phyloP scores from a whole-genome alignment of 2,797 vertebrate genomes.

The Malacoctenus gilli region DNA sequence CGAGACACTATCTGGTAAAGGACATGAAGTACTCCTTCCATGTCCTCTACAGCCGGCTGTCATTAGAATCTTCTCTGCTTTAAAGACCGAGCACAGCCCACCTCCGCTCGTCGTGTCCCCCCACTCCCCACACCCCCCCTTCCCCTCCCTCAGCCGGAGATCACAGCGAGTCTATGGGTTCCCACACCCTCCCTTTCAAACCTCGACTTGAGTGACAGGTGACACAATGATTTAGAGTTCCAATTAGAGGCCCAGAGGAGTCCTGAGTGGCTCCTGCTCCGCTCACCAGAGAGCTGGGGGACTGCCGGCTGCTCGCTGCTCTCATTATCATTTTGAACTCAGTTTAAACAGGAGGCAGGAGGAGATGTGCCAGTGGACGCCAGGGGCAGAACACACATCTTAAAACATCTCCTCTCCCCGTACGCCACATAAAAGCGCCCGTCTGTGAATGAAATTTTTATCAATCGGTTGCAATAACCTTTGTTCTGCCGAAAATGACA shows the following conservation, averaged over 20 bases:
- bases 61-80: slow-evolving; percentile 72
- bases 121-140: no score
- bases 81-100: slow-evolving; percentile 66
- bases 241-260: slow-evolving; percentile 82
- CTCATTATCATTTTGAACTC: slow-evolving; percentile 93
- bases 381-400: slow-evolving; percentile 79
- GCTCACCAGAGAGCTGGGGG: slow-evolving; percentile 76
- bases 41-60: slow-evolving; percentile 63
- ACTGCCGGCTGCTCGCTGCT: slow-evolving; percentile 77
- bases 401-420: slow-evolving; percentile 69
- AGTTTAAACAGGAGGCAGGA: slow-evolving; percentile 83
- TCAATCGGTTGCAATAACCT: slow-evolving; percentile 83
- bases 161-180: slow-evolving; percentile 64
- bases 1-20: slow-evolving; percentile 65
- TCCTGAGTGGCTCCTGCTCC: slow-evolving; percentile 69
- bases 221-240: slow-evolving; percentile 86
- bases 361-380: slow-evolving; percentile 76
- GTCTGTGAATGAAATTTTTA: slow-evolving; percentile 83
- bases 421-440: slow-evolving; percentile 76
- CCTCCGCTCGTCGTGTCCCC: slow-evolving; percentile 39
- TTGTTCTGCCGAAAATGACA: slow-evolving; percentile 82
- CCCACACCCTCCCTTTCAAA: slow-evolving; percentile 49
- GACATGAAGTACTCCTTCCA: slow-evolving; percentile 50
- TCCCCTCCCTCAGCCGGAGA: slow-evolving; percentile 66
- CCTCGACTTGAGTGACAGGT: slow-evolving; percentile 76